Evolutionary conservation across 2,797 vertebrate genomes (phyloP).

Genomic region (Decapterus maruadsi): DNA sequence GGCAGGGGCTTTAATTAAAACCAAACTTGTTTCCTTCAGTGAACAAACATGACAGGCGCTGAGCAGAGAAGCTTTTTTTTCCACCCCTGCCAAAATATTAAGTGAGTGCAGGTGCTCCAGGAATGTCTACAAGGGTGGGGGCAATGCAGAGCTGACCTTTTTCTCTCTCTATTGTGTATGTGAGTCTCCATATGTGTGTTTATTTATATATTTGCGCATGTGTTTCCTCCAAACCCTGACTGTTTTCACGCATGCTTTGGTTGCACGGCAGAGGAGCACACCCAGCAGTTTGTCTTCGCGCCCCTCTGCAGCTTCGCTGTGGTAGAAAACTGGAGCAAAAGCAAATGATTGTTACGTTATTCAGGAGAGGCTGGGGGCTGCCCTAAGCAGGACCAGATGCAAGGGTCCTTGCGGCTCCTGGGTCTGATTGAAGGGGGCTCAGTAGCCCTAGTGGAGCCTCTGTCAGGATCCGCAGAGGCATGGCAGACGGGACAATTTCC

Average conservation of each 20-base stretch:
- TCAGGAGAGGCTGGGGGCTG: constrained; percentile 58
- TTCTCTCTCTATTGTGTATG: constrained; percentile 64
- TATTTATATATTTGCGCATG: constrained; percentile 71
- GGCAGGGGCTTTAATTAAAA: constrained; percentile 90
- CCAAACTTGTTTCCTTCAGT: constrained; percentile 89
- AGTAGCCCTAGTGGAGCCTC: constrained; percentile 63
- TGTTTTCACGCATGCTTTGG: constrained; percentile 66
- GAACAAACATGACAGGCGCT: constrained; percentile 88
- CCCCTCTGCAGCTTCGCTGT: constrained; percentile 38
- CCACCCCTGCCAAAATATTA: constrained; percentile 85
- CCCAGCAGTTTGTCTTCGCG: constrained; percentile 59
- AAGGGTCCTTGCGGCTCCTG: constrained; percentile 65
- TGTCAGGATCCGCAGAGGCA: constrained; percentile 55
- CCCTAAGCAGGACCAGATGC: constrained; percentile 82
- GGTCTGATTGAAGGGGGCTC: constrained; percentile 65
- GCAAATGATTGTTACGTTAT: constrained; percentile 68
- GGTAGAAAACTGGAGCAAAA: constrained; percentile 66
- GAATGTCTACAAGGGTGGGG: constrained; percentile 86
- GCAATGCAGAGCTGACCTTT: constrained; percentile 73
- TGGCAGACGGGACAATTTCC: constrained; percentile 64
- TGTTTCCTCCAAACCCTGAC: constrained; percentile 63
- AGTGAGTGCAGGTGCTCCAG: constrained; percentile 91
- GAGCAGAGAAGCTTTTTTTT: constrained; percentile 81
- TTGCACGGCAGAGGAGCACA: constrained; percentile 57
- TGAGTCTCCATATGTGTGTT: constrained; percentile 65